Conservation (phyloP, 2,797 vertebrate genomes). For the Etheostoma perlongum region DNA sequence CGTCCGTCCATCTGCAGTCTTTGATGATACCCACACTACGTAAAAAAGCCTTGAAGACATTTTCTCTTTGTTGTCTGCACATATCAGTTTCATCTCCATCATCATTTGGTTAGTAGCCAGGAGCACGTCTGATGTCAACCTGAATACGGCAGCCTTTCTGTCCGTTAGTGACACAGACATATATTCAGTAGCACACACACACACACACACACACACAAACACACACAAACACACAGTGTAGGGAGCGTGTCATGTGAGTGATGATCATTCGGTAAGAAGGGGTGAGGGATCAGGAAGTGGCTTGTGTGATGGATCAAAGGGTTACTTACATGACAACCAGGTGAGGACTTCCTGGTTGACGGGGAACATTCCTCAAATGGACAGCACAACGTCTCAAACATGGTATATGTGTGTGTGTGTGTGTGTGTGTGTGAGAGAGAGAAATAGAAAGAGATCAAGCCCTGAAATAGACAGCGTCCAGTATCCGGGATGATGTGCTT, state of each 20-base stretch:
- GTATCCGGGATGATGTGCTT: slow-evolving; percentile 63
- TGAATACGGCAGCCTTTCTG: slow-evolving; percentile 49
- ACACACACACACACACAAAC: neutral
- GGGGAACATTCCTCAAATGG: slow-evolving; percentile 62
- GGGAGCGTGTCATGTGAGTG: slow-evolving; percentile 59
- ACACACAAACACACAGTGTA: slow-evolving; percentile 3
- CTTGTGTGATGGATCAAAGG: slow-evolving; percentile 71
- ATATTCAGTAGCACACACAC: slow-evolving; percentile 8
- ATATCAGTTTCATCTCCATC: slow-evolving; percentile 59
- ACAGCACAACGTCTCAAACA: slow-evolving; percentile 47
- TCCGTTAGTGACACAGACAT: slow-evolving; percentile 47
- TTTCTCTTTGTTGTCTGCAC: slow-evolving; percentile 66
- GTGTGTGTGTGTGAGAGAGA: slow-evolving; percentile 14
- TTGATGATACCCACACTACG: slow-evolving; percentile 31
- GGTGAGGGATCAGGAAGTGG: slow-evolving; percentile 71
- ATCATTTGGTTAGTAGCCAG: slow-evolving; percentile 55
- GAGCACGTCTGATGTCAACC: slow-evolving; percentile 57
- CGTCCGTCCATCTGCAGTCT: slow-evolving; percentile 20
- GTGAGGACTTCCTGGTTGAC: slow-evolving; percentile 65
- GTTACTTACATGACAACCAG: slow-evolving; percentile 69
- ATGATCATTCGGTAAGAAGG: slow-evolving; percentile 67
- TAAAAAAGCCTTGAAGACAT: slow-evolving; percentile 48
- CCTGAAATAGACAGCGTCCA: slow-evolving; percentile 57
- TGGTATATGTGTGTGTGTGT: slow-evolving; percentile 37
- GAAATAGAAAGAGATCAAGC: slow-evolving; percentile 42